Evolutionary conservation across 2,113 vertebrate genomes (phyloP).

Genomic region (Microtus richardsoni): DNA sequence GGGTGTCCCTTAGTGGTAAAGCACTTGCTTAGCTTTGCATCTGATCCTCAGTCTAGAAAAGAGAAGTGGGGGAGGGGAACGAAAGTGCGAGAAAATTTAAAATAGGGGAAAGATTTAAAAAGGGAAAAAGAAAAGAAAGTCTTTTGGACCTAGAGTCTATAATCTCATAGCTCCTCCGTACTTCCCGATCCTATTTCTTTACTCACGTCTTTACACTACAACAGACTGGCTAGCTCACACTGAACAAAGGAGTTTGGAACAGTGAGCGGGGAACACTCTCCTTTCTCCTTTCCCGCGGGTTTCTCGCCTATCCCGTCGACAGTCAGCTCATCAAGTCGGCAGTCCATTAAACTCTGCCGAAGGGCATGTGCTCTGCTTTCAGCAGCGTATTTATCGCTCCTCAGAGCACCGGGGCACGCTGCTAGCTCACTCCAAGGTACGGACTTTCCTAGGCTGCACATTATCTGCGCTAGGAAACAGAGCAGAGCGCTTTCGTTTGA

Average conservation of each 20-base stretch:
- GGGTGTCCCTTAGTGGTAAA: not conserved
- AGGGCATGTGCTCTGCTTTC: not conserved
- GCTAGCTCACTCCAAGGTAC: slow-evolving; percentile 15
- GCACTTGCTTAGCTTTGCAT: not conserved
- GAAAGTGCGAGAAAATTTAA: not conserved
- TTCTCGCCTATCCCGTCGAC: not conserved
- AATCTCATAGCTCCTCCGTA: not conserved
- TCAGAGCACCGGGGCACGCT: not conserved
- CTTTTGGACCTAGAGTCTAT: not conserved
- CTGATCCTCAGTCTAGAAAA: not conserved
- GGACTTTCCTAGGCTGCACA: slow-evolving; percentile 3
- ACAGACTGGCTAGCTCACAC: not conserved
- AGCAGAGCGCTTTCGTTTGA: slow-evolving; percentile 44
- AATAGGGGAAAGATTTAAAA: not conserved
- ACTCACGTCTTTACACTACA: not conserved
- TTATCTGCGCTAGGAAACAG: slow-evolving; percentile 47
- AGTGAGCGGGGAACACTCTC: not conserved
- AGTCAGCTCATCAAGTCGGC: not conserved
- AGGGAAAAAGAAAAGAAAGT: not conserved
- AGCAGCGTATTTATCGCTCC: not conserved
- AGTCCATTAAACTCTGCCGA: not conserved
- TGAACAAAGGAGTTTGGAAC: slow-evolving; percentile 8
- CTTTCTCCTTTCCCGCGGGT: slow-evolving; percentile 4
- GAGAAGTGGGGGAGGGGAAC: too few relatives aligned
- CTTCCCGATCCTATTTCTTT: slow-evolving; percentile 8